Evolutionary conservation across 1,140 invertebrate species (phyloP).

Genomic region (Penaeus vannamei): DNA sequence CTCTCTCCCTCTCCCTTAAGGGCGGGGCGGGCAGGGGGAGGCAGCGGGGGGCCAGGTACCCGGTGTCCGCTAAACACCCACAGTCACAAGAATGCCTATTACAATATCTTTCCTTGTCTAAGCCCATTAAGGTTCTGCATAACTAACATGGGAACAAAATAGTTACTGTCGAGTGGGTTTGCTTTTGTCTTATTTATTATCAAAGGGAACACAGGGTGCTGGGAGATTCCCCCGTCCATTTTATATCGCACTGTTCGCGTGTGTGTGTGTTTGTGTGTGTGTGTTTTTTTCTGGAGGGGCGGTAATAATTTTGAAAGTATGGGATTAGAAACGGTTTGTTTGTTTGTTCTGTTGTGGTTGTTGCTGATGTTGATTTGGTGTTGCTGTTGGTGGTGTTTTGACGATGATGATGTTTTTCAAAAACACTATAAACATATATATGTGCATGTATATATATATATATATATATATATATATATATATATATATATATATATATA

Average conservation of each 20-base stretch:
- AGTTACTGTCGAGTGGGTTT: slow-evolving; percentile 9
- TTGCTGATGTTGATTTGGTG: not conserved
- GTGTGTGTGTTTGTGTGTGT: no score
- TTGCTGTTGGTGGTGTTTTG: not conserved
- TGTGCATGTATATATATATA: not conserved
- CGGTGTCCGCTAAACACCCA: slow-evolving; percentile 14
- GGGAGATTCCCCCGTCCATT: no score
- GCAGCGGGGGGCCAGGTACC: not conserved
- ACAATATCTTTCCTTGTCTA: slow-evolving; percentile 26
- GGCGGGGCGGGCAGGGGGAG: not conserved
- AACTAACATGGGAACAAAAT: slow-evolving; percentile 35
- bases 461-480: slow-evolving; percentile 22
- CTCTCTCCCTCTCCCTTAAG: not conserved
- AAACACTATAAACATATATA: not conserved
- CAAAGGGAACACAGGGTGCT: no score
- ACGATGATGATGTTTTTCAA: not conserved
- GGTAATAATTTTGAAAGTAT: no score
- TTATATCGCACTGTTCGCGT: no score
- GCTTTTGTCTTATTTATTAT: slow-evolving; percentile 7
- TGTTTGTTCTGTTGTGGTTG: not conserved
- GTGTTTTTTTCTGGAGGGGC: no score
- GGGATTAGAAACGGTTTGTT: no score
- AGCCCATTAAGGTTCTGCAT: slow-evolving; percentile 15
- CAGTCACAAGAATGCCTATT: slow-evolving; percentile 18
- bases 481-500: slow-evolving; percentile 17